Evolutionary conservation across 2,797 vertebrate species (phyloP), one percentile per base, ranked within the genome.

Genomic region (Nyctibius grandis): DNA sequence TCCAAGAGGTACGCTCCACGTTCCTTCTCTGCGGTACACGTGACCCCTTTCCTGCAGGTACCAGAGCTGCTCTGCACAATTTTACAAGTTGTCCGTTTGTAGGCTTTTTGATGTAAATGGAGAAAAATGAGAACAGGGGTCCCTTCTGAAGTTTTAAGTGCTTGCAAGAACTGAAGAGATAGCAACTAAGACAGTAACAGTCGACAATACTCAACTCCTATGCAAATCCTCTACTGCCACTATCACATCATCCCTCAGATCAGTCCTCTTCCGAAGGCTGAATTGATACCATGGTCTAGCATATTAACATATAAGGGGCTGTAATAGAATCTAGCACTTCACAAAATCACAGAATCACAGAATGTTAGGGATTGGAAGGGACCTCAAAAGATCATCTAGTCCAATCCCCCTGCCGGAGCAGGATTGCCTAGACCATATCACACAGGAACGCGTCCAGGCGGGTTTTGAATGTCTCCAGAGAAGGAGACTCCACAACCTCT

Each of bases 1-100:
- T 88, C 38, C 9, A 2, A 61, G 17, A 57, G 29, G 48, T 60
- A 31, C 0, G 3, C 17, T 59, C 23, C 36, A 33, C 0, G 0
- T 47, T 59, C 33, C 40, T 16, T 50, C 34, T 51, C 42, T 65
- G 53, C 3, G 1, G 23, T 38, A 63, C 20, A n/a, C 5, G 15
- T 40, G 31, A 28, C 14, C 7, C 7, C 25, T 44, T 61, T 72
- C 61, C 29, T 69, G 20, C 21, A 56, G 42, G 21, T 67, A 34
- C 14, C 36, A 54, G 14, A 59, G 44, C 29, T 57, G 25, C 36
- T 68, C 44, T 57, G 45, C 11, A 23, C 28, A 54, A 15, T 31
- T 65, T 56, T 60, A 70, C 36, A 65, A 9, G 26, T 81, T 34
- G 7, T 45, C 45, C 9, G 40, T 63, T 72, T 91, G 13, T 68